These are phyloP conservation scores for Podiceps cristatus DNA, from an alignment of 2,113 vertebrate genomes.

Conservation along the genomic window DNA sequence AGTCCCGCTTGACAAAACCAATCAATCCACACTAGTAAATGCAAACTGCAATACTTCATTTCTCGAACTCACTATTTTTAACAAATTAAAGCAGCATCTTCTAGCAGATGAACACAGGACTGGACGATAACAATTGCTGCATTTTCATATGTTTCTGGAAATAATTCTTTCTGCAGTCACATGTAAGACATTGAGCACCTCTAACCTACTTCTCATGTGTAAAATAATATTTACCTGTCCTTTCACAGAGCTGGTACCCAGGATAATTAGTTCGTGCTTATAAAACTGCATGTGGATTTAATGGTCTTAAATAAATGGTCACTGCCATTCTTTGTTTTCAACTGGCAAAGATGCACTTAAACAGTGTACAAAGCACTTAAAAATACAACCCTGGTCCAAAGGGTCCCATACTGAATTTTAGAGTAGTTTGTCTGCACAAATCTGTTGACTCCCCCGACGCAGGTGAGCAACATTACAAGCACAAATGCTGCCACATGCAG, in stretches of 20 bases:
- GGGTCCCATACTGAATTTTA: neutral
- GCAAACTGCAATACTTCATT: neutral
- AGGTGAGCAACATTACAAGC: neutral
- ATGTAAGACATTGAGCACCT: neutral
- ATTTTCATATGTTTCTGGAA: neutral
- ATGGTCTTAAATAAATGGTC: neutral
- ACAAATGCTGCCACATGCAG: neutral
- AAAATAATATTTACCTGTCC: constrained; percentile 9
- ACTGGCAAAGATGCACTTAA: neutral
- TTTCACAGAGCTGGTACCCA: constrained; percentile 1
- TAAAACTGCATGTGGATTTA: constrained; percentile 8
- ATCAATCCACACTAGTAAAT: neutral
- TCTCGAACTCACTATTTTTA: neutral
- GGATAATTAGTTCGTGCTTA: neutral
- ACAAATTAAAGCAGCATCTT: neutral
- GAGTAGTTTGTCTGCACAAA: neutral
- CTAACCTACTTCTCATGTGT: neutral
- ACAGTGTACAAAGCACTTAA: neutral
- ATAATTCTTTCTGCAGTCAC: neutral
- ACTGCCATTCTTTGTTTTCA: neutral
- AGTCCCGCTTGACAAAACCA: neutral
- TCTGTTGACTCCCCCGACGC: neutral
- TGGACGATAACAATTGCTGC: neutral
- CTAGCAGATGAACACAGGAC: neutral
- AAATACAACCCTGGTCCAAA: neutral